These are phyloP conservation scores for Palythoa grandiflora DNA, from an alignment of 92 coral and sea anemone genomes.

Conservation along the genomic window DNA sequence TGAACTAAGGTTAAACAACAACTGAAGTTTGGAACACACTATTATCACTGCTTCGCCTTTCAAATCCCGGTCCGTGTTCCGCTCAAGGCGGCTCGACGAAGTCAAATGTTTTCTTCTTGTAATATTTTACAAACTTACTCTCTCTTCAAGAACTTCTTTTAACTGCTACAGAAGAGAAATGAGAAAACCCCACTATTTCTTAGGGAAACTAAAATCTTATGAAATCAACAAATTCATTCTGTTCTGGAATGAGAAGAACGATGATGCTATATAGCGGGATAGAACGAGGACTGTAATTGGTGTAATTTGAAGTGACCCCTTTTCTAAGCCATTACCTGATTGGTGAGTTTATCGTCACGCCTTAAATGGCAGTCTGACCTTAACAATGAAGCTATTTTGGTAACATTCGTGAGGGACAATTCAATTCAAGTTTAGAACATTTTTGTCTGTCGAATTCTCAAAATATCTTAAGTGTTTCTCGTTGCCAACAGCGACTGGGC, in stretches of 20 bases:
- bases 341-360: constrained; percentile 38
- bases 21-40: constrained; percentile 20
- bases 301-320: neutral
- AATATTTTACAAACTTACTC: neutral
- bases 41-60: constrained; percentile 15
- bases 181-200: constrained; percentile 30
- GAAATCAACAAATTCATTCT: constrained; percentile 48
- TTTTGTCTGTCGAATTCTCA: constrained; percentile 33
- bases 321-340: constrained; percentile 5
- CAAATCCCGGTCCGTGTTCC: constrained; percentile 2
- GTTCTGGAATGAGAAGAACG: constrained; percentile 51
- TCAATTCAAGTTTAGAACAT: constrained; percentile 45
- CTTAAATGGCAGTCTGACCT: constrained; percentile 46
- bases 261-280: constrained; percentile 19
- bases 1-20: constrained; percentile 20
- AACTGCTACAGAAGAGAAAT: neutral
- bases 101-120: constrained; percentile 4
- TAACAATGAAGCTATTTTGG: constrained; percentile 31
- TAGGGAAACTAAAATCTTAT: constrained; percentile 29
- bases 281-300: constrained; percentile 22
- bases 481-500: constrained; percentile 14
- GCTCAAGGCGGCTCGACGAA: constrained; percentile 37
- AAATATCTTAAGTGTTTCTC: constrained; percentile 15
- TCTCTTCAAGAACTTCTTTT: neutral
- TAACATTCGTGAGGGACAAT: constrained; percentile 12